These are phyloP conservation scores for Eidolon helvum DNA, from an alignment of 2,113 vertebrate species.

Conservation along the genomic window DNA sequence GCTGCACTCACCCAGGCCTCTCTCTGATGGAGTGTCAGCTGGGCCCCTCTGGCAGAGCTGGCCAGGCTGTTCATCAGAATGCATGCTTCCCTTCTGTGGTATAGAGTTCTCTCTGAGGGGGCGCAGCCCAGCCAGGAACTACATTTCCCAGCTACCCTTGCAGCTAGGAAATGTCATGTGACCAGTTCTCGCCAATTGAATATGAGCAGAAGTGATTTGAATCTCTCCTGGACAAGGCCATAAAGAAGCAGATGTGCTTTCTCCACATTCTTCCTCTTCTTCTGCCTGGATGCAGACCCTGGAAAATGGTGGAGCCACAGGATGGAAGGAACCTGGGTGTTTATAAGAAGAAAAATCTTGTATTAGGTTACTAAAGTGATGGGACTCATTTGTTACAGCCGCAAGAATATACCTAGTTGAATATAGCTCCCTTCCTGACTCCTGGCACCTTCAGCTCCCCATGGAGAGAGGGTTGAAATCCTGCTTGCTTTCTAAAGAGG, in stretches of 20 bases:
- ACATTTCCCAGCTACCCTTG: constrained; percentile 34
- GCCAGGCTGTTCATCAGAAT: not conserved
- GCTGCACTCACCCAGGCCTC: not conserved
- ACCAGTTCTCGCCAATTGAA: not conserved
- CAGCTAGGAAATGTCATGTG: not conserved
- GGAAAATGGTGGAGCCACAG: not conserved
- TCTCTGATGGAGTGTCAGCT: not conserved
- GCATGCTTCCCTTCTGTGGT: not conserved
- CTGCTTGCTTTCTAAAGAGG: not conserved
- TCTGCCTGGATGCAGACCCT: not conserved
- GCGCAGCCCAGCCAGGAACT: not conserved
- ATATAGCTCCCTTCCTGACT: not conserved
- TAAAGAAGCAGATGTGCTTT: not conserved
- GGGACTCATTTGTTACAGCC: not conserved
- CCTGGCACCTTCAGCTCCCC: not conserved
- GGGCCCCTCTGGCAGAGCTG: not conserved
- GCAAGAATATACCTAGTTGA: not conserved
- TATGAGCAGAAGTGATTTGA: not conserved
- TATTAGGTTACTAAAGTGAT: not conserved
- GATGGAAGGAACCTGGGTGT: not conserved
- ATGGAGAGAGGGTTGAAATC: not conserved
- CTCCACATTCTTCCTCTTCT: not conserved
- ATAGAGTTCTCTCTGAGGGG: not conserved
- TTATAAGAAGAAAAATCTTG: not conserved
- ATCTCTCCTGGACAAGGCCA: not conserved